These are phyloP conservation scores for Helobdella robusta DNA, from an alignment of 2,888 invertebrate genomes.

Conservation along the genomic window DNA sequence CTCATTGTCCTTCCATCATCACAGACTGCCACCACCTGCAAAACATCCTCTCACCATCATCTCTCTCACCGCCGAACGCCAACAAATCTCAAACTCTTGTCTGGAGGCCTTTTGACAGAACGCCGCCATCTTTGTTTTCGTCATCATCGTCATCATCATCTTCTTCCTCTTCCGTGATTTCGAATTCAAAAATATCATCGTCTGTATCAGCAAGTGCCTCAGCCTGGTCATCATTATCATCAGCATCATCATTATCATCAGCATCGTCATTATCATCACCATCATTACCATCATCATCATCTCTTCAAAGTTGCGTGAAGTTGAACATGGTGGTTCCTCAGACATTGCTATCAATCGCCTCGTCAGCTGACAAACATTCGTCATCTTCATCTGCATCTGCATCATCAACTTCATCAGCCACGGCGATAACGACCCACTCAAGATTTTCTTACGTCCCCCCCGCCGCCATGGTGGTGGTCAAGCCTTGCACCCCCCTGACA, in stretches of 20 bases:
- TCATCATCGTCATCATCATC: slow-evolving; percentile 1
- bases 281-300: not conserved
- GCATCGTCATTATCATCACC: not conserved
- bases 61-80: slow-evolving; percentile 30
- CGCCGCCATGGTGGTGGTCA: too few species aligned
- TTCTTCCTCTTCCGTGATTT: not conserved
- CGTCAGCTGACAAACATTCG: too few species aligned
- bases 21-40: slow-evolving; percentile 6
- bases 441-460: too few species aligned
- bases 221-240: not conserved
- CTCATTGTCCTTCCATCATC: slow-evolving; percentile 5
- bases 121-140: not conserved
- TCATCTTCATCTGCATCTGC: too few species aligned
- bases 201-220: not conserved
- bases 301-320: too few species aligned
- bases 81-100: slow-evolving; percentile 28
- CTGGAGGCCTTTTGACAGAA: slow-evolving; percentile 15
- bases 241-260: not conserved
- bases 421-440: too few species aligned
- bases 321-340: too few species aligned
- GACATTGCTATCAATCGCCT: too few species aligned
- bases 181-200: too few species aligned
- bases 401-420: too few species aligned
- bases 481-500: too few species aligned
- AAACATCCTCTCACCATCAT: slow-evolving; percentile 23